Evolutionary conservation across 1,140 invertebrate species (phyloP).

Genomic region (Aphelenchoides avenae): DNA sequence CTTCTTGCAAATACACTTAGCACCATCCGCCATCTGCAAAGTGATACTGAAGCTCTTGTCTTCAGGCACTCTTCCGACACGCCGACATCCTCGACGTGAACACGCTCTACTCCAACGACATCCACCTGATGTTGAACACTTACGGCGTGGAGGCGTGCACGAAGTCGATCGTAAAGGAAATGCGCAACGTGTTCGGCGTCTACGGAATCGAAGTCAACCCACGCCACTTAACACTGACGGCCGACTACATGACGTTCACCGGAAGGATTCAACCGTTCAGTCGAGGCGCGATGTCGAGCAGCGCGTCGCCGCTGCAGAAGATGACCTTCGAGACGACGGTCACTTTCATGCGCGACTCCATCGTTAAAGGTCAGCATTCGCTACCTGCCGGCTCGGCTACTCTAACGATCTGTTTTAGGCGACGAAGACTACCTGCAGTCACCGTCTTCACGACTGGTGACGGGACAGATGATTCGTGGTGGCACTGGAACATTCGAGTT

Average conservation of each 20-base stretch:
- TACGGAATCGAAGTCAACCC: conserved; percentile 93
- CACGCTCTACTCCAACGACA: conserved; percentile 85
- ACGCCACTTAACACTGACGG: conserved; percentile 82
- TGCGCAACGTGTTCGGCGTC: conserved; percentile 84
- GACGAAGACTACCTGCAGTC: conserved; percentile 73
- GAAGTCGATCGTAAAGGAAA: conserved; percentile 67
- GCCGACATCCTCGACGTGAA: conserved; percentile 77
- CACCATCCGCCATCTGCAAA: background rate
- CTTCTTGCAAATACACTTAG: too few species aligned
- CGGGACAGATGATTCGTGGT: conserved; percentile 74
- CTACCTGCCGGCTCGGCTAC: conserved; percentile 9
- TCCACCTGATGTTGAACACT: conserved; percentile 76
- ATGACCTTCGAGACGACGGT: conserved; percentile 94
- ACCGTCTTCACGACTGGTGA: conserved; percentile 80
- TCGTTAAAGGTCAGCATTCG: conserved; percentile 64
- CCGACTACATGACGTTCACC: conserved; percentile 96
- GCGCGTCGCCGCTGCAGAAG: conserved; percentile 86
- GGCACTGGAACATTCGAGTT: conserved; percentile 79
- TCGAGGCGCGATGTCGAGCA: conserved; percentile 78
- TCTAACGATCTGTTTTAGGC: conserved; percentile 61
- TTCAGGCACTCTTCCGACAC: conserved; percentile 77
- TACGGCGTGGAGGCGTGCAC: conserved; percentile 93
- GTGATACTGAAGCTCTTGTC: conserved; percentile 23
- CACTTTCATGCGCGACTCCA: conserved; percentile 77
- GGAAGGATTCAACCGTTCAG: conserved; percentile 84